Conservation (phyloP, 2,888 invertebrate genomes). For the Caenorhabditis sulstoni region DNA sequence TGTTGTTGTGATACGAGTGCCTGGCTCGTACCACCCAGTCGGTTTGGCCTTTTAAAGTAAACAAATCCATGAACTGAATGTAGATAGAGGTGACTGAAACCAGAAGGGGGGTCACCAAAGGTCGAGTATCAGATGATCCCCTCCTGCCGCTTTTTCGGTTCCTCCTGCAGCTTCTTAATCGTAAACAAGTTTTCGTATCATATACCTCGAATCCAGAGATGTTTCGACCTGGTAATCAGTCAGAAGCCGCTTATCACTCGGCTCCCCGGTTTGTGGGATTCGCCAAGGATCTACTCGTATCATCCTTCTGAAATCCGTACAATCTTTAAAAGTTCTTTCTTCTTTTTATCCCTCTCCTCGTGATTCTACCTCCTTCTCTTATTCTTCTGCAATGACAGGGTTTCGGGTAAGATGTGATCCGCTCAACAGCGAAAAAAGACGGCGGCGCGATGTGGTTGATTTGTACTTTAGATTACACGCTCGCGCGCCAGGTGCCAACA, state of each 20-base stretch:
- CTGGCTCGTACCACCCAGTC: neutral
- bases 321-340: neutral
- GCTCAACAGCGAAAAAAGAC: neutral
- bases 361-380: neutral
- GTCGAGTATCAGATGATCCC: neutral
- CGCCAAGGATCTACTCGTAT: too few relatives aligned
- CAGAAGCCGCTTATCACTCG: conserved; percentile 9
- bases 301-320: neutral
- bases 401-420: neutral
- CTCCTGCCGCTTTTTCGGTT: neutral
- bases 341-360: neutral
- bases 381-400: neutral
- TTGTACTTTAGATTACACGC: neutral
- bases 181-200: neutral
- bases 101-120: neutral
- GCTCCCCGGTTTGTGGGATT: neutral
- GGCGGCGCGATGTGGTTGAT: neutral
- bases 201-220: neutral
- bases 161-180: neutral
- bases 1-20: conserved; percentile 7
- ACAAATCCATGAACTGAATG: neutral
- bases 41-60: neutral
- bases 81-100: too few relatives aligned
- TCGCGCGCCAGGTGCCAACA: conserved; percentile 18
- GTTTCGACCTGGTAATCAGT: conserved; percentile 11